Conservation (phyloP, 1,140 invertebrate species). For the Bactericera cockerelli region DNA sequence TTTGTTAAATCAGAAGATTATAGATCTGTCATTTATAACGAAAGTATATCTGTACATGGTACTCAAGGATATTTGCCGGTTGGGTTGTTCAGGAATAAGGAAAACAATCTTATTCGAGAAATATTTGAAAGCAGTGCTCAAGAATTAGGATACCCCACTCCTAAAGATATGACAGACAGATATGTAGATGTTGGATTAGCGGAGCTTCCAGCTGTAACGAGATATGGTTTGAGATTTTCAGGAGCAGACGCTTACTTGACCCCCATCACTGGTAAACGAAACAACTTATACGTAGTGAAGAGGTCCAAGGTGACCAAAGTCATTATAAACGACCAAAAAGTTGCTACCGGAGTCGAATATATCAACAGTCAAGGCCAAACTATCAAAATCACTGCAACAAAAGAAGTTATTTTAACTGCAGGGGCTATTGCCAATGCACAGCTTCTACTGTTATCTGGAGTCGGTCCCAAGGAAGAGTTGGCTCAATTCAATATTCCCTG, state of each 20-base stretch:
- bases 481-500: conserved; percentile 46
- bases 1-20: conserved; percentile 6
- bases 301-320: conserved; percentile 6
- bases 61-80: background rate
- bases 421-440: conserved; percentile 65
- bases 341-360: conserved; percentile 32
- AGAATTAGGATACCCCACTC: background rate
- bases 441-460: conserved; percentile 68
- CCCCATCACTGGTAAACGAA: background rate
- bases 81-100: background rate
- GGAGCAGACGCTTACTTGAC: background rate
- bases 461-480: conserved; percentile 61
- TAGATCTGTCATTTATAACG: conserved; percentile 1
- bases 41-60: background rate
- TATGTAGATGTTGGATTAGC: conserved; percentile 7
- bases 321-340: conserved; percentile 27
- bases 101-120: conserved; percentile 3
- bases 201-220: background rate
- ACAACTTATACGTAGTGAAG: background rate
- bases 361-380: conserved; percentile 24
- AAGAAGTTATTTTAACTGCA: conserved; percentile 49
- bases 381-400: conserved; percentile 34
- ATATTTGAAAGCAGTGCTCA: conserved; percentile 6
- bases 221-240: conserved; percentile 1
- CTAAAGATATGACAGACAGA: background rate